Evolutionary conservation across 53 echinoderm and acorn worm species (phyloP), one percentile per base, ranked within the genome.

Genomic region (Astropecten irregularis): DNA sequence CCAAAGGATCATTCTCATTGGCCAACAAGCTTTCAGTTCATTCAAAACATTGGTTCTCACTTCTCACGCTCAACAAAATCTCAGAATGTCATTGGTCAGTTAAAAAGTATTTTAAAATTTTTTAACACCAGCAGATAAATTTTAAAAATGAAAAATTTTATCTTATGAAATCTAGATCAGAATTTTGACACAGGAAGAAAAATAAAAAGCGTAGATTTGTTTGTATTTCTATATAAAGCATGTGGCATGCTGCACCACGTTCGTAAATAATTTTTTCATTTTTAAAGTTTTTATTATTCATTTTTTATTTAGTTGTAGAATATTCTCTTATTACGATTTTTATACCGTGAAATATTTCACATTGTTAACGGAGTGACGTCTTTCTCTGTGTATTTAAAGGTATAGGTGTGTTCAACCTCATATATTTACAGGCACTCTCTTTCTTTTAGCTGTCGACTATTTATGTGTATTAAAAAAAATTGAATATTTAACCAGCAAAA

Each of bases 31-130:
- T 33, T 42, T 6, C 42, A 11, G 6, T 6, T 6, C 6, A 42
- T 11, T 6, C 42, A 42, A 42, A 56, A 32, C 57, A 71, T 53
- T 71, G 51, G 71, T 71, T 8, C 31, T 22, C 32, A 8, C 20
- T 22, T 11, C 20, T 51, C 8, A 31, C n/a, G 32, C 65, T 6
- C 38, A 2, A 27, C 34, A 68, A 34, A 29, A 26, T 25, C 38
- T 22, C 22, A 20, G 14, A 4, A 56, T 74, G 74, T 74, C 74
- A 74, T 74, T 74, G 74, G 74, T 56, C 74, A 74, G 74, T 74
- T 57, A 74, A 74, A n/a, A n/a, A n/a, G n/a, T 57, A 74, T 56
- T 54, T 74, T 27, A 55, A 27, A 56, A 66, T 37, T 16, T 56
- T 29, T 37, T 22, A 40, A 55, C 74, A 74, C 39, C 56, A 56